Base-by-base conservation (phyloP, 2,888 invertebrate species). In the Apamea anceps region DNA sequence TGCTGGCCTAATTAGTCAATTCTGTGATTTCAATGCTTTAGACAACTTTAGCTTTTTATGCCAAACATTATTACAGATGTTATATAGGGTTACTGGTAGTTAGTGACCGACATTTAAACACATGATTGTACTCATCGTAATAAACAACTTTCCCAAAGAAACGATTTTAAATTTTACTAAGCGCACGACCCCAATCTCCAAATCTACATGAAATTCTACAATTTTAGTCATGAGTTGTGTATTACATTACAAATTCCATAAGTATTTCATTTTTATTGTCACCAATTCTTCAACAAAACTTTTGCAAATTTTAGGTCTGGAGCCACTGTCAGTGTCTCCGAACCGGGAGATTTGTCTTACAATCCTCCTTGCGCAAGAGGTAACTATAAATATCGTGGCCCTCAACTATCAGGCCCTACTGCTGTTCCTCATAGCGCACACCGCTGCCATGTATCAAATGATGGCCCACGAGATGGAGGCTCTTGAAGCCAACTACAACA, bases 351-450 rank as follows among this genome's bases (percentile, higher is more conserved):
- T 96, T 42, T 96, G 96, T 63, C 77, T 85, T 2, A 80, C 82
- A 2, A 87, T 96, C 10, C 89, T 96, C 3, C 80, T 78, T 4
- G 1, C 85, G 0, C 92, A 94, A 90, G 96, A 96, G 86, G 0
- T 93, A 0, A 86, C 87, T 2, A 94, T 95, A 67, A 91, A 92
- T 82, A 80, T 74, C 0, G 92, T 93, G 6, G 93, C 91, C 0
- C 89, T 96, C 0, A 94, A 94, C 84, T 96, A 94, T 75, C 96
- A 96, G 88, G 92, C 92, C 0, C 86, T 95, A 3, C 86, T 96
- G 1, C 73, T 96, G 2, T 91, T 96, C 28, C 87, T 96, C 5
- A 94, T 96, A 79, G 93, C 93, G 0, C 95, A 96, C 79, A 96
- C 96, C 5, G 87, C 95, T 3, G 87, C 89, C 0, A 94, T 96